phyloP scores from a whole-genome alignment of 35 echinoderm and acorn worm genomes.

The Apostichopus californicus region DNA sequence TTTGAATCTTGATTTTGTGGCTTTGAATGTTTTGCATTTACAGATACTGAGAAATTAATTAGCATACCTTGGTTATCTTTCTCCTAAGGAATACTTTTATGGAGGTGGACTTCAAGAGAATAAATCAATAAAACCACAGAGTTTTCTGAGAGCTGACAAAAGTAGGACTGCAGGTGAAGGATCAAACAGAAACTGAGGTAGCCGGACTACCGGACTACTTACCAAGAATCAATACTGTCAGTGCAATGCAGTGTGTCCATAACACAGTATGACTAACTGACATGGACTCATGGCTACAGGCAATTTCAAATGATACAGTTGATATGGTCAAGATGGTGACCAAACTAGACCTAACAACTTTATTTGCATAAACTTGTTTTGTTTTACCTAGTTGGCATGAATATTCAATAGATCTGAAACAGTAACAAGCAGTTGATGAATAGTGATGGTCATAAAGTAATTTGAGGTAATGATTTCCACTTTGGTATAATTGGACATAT shows the following conservation, averaged over 20 bases:
- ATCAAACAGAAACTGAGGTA: background rate
- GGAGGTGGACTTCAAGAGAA: background rate
- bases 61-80: background rate
- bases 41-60: conserved; percentile 6
- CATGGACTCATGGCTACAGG: no score
- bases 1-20: background rate
- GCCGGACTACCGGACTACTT: background rate
- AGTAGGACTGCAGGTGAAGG: background rate
- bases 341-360: no score
- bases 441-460: no score
- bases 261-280: background rate
- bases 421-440: no score
- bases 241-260: background rate
- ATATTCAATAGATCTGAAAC: no score
- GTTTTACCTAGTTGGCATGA: no score
- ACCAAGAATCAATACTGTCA: background rate
- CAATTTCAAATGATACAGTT: no score
- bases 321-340: no score
- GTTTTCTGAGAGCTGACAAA: background rate
- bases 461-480: no score
- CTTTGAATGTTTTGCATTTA: background rate
- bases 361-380: no score
- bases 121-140: background rate
- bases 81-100: background rate
- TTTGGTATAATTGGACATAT: no score